These are phyloP conservation scores for Philantomba maxwellii DNA, from an alignment of 2,113 vertebrate species.

Conservation along the genomic window DNA sequence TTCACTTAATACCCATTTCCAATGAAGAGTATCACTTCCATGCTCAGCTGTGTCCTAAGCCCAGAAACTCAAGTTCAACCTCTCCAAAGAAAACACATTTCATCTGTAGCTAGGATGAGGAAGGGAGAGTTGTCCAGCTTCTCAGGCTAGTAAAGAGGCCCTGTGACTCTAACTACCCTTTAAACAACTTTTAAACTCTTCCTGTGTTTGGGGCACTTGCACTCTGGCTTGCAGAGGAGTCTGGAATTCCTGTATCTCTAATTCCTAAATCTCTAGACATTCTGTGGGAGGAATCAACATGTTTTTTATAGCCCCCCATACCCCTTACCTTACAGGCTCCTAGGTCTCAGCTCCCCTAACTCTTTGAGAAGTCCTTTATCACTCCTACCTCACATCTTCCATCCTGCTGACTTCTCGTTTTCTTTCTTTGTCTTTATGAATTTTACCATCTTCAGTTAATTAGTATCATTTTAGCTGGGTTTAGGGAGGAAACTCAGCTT, in stretches of 20 bases:
- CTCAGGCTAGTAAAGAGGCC: neutral
- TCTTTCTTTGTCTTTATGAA: neutral
- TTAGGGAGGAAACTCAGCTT: neutral
- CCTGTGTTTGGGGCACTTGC: neutral
- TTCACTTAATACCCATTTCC: neutral
- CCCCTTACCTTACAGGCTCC: neutral
- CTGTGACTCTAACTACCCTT: neutral
- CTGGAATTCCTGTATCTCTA: neutral
- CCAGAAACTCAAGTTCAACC: neutral
- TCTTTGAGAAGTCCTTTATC: neutral
- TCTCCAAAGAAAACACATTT: neutral
- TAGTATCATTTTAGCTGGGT: neutral
- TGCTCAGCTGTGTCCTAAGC: neutral
- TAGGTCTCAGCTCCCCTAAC: too few relatives aligned
- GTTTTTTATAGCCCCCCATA: neutral
- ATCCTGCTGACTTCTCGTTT: neutral
- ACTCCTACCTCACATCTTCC: neutral
- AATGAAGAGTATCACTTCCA: neutral
- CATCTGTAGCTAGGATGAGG: neutral
- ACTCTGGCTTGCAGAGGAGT: neutral
- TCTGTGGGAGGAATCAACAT: neutral
- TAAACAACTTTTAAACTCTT: neutral
- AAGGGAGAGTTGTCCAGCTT: neutral
- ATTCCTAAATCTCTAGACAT: neutral
- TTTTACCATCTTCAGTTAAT: conserved; percentile 6